A percentile compares a stretch with the other conserved stretches of the same genome.
These are phyloP conservation scores for Crocuta crocuta DNA, from an alignment of 2,113 vertebrate genomes.

Conservation along the genomic window DNA sequence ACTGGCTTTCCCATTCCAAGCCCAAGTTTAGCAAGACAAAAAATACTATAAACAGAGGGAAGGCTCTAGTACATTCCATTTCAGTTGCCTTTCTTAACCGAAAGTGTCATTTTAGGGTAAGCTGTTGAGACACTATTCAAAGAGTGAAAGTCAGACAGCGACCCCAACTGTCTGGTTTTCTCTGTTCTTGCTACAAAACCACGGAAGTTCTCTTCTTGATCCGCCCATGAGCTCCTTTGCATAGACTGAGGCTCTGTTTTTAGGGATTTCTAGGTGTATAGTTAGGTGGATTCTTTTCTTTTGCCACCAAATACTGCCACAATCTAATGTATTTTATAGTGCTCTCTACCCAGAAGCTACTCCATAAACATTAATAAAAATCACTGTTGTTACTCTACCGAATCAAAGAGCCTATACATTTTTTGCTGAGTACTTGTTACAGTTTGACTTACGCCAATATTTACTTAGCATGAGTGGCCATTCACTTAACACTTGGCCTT, in stretches of 20 bases:
- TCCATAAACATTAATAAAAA: constrained; percentile 46
- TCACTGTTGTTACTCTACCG: not conserved
- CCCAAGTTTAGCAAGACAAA: not conserved
- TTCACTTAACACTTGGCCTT: constrained; percentile 48
- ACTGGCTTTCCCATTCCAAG: not conserved
- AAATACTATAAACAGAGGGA: not conserved
- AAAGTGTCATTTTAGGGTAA: not conserved
- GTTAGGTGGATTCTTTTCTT: not conserved
- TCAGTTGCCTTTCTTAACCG: not conserved
- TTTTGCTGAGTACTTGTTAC: not conserved
- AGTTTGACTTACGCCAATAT: not conserved
- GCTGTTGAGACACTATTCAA: not conserved
- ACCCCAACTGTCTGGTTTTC: not conserved
- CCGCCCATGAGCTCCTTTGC: not conserved
- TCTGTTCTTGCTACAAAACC: not conserved
- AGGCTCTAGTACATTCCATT: not conserved
- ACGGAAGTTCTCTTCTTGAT: not conserved
- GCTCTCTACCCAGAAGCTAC: constrained; percentile 17
- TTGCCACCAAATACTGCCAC: not conserved
- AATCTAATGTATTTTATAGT: constrained; percentile 26
- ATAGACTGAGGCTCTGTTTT: not conserved
- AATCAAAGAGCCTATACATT: constrained; percentile 30
- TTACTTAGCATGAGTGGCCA: constrained; percentile 47
- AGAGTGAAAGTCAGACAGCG: not conserved
- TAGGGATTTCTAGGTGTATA: constrained; percentile 19